Base-by-base conservation (phyloP, 2,888 invertebrate species). In the Shargacucullia verbasci region DNA sequence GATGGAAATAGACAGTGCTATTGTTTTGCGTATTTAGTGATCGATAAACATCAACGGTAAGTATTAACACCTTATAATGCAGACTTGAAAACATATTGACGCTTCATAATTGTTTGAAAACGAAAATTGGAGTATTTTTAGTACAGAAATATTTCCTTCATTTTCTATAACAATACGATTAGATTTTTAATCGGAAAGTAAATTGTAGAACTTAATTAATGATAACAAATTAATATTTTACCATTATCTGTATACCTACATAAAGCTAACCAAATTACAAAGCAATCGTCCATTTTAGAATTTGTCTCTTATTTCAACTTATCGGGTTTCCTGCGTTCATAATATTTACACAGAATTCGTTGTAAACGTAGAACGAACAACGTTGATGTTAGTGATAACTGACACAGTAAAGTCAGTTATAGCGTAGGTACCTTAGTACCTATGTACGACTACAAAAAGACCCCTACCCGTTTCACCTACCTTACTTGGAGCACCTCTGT, bases 1-100 rank as follows among this genome's bases (percentile, higher is more conserved):
- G 73, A 87, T 87, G 87, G 84, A 78, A 85, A 70, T 53, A 80
- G 50, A 68, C 59, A 78, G 82, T 83, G 77, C 55, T 60, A 45
- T 73, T 70, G 50, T 75, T 76, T 68, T 52, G 61, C 62, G 58
- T 69, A 82, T 72, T 72, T 85, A 86, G 83, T 84, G 82, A 60
- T 59, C 68, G 60, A 41, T 35, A 47, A 60, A 29, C 1, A 71
- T 38, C 67, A 66, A 61, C 70, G 81, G 86, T 86, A 76, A 83
- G 85, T 80, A n/a, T 20, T 4, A 11, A n/a, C n/a, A n/a, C n/a
- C 15, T 39, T 25, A 2, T 8, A 0, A 14, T 20, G 20, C 4
- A 20, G 20, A n/a, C n/a, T n/a, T n/a, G n/a, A 3, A 20, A 20
- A 20, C 20, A 20, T 4, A 20, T 20, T 20, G 20, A 20, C 4